These are phyloP conservation scores for Cyprinus carpio DNA, from an alignment of 2,113 vertebrate species.

Conservation along the genomic window DNA sequence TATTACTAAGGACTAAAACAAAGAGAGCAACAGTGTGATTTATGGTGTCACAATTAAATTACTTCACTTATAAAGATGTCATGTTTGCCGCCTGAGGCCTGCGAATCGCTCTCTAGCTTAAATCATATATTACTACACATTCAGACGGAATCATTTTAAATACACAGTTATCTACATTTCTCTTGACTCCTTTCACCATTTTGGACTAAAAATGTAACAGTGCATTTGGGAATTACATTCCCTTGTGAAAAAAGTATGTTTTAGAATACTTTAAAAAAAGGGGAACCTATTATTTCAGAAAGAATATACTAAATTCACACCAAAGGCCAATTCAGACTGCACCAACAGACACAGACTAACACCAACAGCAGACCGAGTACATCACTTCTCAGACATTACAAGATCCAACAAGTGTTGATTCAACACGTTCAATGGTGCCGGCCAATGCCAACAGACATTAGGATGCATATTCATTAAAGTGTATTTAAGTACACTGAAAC, in stretches of 20 bases:
- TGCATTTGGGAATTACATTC: background rate
- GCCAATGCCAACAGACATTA: too few relatives aligned
- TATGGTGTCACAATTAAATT: conserved; percentile 56
- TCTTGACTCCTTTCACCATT: background rate
- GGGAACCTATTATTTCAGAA: background rate
- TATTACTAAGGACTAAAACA: conserved; percentile 63
- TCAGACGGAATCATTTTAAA: background rate
- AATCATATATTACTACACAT: conserved; percentile 35
- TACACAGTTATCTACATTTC: background rate
- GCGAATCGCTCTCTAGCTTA: conserved; percentile 40
- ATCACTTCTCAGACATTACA: too few relatives aligned
- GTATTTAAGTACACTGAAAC: too few relatives aligned
- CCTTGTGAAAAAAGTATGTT: background rate
- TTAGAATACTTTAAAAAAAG: background rate
- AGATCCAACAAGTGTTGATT: too few relatives aligned
- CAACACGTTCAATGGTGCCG: too few relatives aligned
- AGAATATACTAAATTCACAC: background rate
- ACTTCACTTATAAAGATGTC: conserved; percentile 60
- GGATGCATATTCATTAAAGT: too few relatives aligned
- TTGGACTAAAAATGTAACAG: background rate
- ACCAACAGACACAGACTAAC: too few relatives aligned
- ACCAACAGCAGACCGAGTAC: too few relatives aligned
- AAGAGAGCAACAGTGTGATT: conserved; percentile 58
- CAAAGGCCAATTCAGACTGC: too few relatives aligned
- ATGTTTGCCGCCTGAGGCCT: conserved; percentile 45